Evolutionary conservation across 2,113 vertebrate genomes (phyloP).

Genomic region (Hippocampus zosterae): DNA sequence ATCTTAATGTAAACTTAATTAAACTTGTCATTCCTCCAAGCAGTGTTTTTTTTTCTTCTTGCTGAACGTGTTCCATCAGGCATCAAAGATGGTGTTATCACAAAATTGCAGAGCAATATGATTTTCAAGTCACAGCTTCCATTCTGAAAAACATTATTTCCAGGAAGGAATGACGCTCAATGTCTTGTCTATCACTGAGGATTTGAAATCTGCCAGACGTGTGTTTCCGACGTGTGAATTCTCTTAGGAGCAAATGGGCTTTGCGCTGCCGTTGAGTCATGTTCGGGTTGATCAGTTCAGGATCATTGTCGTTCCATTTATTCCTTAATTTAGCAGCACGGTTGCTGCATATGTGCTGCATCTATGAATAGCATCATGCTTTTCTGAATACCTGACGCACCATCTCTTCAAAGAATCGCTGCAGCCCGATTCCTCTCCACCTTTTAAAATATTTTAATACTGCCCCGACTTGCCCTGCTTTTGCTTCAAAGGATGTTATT

Average conservation of each 20-base stretch:
- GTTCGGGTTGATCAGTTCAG: conserved; percentile 8
- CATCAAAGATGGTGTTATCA: conserved; percentile 19
- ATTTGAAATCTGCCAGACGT: conserved; percentile 20
- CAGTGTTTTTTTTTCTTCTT: not conserved
- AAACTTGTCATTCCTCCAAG: not conserved
- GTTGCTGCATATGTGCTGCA: conserved; percentile 32
- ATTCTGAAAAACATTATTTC: not conserved
- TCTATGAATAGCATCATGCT: conserved; percentile 49
- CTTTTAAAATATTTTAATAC: conserved; percentile 1
- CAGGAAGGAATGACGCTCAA: not conserved
- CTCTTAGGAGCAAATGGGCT: conserved; percentile 20
- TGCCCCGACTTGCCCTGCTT: not conserved
- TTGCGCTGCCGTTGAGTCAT: conserved; percentile 15
- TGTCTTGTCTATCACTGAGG: not conserved
- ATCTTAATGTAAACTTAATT: conserved; percentile 13
- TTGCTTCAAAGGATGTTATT: conserved; percentile 10
- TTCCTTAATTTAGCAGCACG: conserved; percentile 8
- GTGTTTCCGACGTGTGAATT: conserved; percentile 21
- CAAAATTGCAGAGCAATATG: conserved; percentile 3
- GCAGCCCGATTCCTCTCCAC: conserved; percentile 4
- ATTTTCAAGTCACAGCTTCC: conserved; percentile 6
- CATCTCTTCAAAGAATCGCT: not conserved
- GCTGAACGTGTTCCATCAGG: conserved; percentile 11
- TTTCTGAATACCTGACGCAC: conserved; percentile 34
- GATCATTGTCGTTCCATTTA: conserved; percentile 12